These are phyloP conservation scores for Vollenhovia emeryi DNA, from an alignment of 1,140 invertebrate genomes.

Conservation along the genomic window DNA sequence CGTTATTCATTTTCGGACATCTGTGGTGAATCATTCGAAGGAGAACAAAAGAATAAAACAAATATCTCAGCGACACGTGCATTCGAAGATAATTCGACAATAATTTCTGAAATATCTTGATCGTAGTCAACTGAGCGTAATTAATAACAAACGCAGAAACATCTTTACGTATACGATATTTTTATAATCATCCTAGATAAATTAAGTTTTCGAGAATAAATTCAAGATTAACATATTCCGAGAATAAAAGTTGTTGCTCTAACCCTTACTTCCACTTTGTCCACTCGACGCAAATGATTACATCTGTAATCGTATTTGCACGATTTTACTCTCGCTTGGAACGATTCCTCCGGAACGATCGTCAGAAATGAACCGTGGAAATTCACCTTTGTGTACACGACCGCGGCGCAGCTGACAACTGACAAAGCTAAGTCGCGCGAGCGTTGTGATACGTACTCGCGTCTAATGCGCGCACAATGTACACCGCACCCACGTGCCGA, in stretches of 20 bases:
- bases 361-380: background rate
- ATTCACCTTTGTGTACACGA: slow-evolving; percentile 29
- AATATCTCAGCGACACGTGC: background rate
- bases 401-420: background rate
- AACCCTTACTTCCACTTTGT: background rate
- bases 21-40: background rate
- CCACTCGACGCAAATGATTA: background rate
- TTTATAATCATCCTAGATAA: background rate
- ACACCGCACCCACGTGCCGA: slow-evolving; percentile 42
- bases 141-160: background rate
- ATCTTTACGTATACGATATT: background rate
- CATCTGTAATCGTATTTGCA: background rate
- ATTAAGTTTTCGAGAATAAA: background rate
- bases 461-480: slow-evolving; percentile 40
- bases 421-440: background rate
- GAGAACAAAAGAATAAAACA: background rate
- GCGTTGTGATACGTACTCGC: slow-evolving; percentile 31
- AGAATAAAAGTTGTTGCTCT: background rate
- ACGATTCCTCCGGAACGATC: background rate
- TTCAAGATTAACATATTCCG: background rate
- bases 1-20: background rate
- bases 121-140: background rate
- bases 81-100: background rate
- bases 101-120: background rate
- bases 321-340: background rate